Percentiles rank a stretch among this genome's conserved stretches.
phyloP scores from a whole-genome alignment of 2,113 vertebrate genomes.

The Gracilinanus agilis region DNA sequence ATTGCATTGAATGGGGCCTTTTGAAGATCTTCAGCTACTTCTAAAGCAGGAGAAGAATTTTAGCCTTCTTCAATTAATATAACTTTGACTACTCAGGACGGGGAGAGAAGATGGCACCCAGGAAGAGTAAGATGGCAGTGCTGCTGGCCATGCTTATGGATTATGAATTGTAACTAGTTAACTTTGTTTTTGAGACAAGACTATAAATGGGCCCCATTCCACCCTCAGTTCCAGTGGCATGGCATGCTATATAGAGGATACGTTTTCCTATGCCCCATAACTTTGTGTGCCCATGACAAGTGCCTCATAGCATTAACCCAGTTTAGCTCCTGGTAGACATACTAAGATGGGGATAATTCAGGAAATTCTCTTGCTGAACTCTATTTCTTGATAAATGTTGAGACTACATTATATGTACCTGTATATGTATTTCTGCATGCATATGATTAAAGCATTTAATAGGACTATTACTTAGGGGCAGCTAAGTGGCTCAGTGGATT shows the following conservation, averaged over 20 bases:
- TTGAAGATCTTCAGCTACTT: neutral
- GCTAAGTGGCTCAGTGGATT: too few relatives aligned
- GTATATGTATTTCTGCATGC: neutral
- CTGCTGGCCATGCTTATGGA: neutral
- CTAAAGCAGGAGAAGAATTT: neutral
- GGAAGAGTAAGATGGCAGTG: neutral
- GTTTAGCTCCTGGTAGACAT: neutral
- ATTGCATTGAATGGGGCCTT: neutral
- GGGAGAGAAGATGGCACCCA: neutral
- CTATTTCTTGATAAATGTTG: neutral
- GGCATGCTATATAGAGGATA: neutral
- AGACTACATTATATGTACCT: neutral
- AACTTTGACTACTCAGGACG: neutral
- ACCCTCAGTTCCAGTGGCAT: neutral
- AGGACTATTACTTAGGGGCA: neutral
- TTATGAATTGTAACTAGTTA: neutral
- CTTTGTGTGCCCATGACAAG: neutral
- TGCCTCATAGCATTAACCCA: neutral
- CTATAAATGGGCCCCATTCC: neutral
- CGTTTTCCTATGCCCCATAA: neutral
- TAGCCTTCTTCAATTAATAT: neutral
- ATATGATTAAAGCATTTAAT: neutral
- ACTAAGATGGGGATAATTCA: neutral
- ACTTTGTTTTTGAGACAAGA: neutral
- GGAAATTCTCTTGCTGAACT: neutral